Evolutionary conservation across 2,113 vertebrate species (phyloP), one percentile per base, ranked within the genome.

Genomic region (Semnornis frantzii): DNA sequence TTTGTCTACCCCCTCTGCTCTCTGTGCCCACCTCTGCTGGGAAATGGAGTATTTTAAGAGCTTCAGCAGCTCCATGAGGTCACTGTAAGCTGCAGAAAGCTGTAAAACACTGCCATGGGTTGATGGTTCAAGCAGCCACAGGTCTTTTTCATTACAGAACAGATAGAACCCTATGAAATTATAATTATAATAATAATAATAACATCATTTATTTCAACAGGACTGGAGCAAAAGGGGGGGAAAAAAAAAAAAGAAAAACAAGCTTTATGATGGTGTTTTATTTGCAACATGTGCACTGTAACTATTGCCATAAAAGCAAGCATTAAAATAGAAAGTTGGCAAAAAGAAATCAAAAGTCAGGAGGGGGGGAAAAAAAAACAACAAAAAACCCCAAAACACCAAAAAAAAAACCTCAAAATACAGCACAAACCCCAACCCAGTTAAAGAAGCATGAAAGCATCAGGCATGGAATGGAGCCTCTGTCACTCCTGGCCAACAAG

Each of bases 251-350:
- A 12, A 8, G 9, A 18, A 48, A 48, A 9, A 19, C 19, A 58
- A 63, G 86, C 96, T 97, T 97, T 97, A 98, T 94, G 85, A 86
- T 71, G 76, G 82, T 77, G 96, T 97, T 98, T 98, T 98, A 98
- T 93, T 71, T 9, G 94, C 92, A 95, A 93, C 97, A 96, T 95
- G 97, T 97, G 97, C 79, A 3, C 97, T 92, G 86, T 97, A 97
- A 98, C 98, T 97, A 97, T 96, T 97, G 97, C 97, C 96, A 97
- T 97, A 97, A 98, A 98, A 23, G 6, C 12, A 50, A 97, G 92
- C 89, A 92, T 97, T 96, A 97, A 97, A 97, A 96, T 96, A 92
- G 93, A 95, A 94, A 97, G 93, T 91, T 96, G 96, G 97, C 96
- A 97, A 95, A 97, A 85, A 91, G 87, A 95, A 97, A 97, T 94